A percentile compares a stretch with the other conserved stretches of the same genome.
Conservation (phyloP, 2,113 vertebrate species). For the Baryphthengus martii region DNA sequence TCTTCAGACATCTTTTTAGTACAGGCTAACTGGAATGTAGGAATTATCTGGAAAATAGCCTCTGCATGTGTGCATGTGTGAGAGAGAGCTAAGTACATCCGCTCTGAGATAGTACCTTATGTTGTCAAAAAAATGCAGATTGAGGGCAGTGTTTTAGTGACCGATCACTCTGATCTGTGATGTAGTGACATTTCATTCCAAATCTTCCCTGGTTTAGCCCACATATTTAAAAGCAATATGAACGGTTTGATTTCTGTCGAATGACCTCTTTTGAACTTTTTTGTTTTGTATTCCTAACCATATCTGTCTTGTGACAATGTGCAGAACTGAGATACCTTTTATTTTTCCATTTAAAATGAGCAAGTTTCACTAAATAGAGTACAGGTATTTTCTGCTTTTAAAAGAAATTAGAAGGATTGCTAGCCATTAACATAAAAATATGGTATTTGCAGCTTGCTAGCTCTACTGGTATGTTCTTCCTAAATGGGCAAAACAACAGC, state of each 20-base stretch:
- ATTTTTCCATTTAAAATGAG: background rate
- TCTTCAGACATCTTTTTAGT: background rate
- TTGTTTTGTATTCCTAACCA: background rate
- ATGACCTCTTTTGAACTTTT: background rate
- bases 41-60: background rate
- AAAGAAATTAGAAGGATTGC: background rate
- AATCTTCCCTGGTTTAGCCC: background rate
- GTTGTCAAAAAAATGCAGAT: background rate
- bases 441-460: background rate
- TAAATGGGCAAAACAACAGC: background rate
- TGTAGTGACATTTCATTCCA: background rate
- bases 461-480: background rate
- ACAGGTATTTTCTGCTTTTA: background rate
- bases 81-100: background rate
- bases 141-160: background rate
- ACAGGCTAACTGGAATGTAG: background rate
- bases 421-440: background rate
- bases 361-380: background rate
- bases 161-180: background rate
- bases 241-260: background rate
- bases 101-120: background rate
- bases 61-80: too few relatives aligned
- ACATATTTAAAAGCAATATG: background rate
- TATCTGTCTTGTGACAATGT: background rate
- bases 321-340: background rate